Evolutionary conservation across 2,797 vertebrate species (phyloP), one percentile per base, ranked within the genome.

Genomic region (Coracias cyanogaster): DNA sequence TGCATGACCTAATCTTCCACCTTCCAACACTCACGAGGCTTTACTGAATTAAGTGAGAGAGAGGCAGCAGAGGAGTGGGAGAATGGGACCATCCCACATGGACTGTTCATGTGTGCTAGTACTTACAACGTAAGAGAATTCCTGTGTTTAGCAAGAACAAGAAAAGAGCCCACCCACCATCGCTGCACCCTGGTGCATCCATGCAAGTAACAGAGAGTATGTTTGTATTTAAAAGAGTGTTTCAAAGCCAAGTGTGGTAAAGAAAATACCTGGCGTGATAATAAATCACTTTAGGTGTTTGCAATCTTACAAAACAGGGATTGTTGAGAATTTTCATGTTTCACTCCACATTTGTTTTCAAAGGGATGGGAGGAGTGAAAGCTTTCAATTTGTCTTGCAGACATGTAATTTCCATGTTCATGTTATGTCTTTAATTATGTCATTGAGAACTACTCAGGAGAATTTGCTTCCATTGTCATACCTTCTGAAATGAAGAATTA

Each of bases 191-290:
- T 92, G 74, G 76, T 79, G 83, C 85, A 84, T 94, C 91, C 72
- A 92, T 67, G 73, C 69, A 82, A 94, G 73, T 65, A 85, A 72
- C 22, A 86, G 90, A 81, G 26, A 70, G 35, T 54, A 70, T 90
- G 73, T 92, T 87, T 96, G 45, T 83, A 57, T 93, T 95, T 83
- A 87, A 94, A 80, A 79, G 70, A 78, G 39, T 20, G 20, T 90
- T 94, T 84, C 83, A 94, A 97, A 95, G 46, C 93, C 85, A 94
- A 87, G 54, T 90, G 84, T 95, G 74, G 90, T 93, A 94, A 92
- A 90, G 89, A 96, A 95, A 96, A 97, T 85, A 96, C 43, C 86
- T 79, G 76, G 58, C 5, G 9, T 69, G 87, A 80, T 55, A 93
- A 96, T 93, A 95, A 95, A 90, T 93, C 94, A 91, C 69, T 76